Evolutionary conservation across 2,888 invertebrate species (phyloP).

Genomic region (Caenorhabditis sp.): DNA sequence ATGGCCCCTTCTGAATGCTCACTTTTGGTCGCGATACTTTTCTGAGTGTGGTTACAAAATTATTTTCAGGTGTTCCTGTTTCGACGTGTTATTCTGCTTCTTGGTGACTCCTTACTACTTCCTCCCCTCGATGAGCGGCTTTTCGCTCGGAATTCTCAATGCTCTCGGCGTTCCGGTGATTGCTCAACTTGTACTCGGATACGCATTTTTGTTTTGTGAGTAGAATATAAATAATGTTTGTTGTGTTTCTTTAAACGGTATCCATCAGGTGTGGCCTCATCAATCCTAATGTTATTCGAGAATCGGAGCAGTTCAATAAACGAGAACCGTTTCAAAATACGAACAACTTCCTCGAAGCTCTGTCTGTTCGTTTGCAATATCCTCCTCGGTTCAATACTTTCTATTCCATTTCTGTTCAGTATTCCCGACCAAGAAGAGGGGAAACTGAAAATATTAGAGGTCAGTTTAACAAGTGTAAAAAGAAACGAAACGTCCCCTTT

Average conservation of each 20-base stretch:
- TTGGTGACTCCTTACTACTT: background rate
- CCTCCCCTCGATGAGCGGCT: background rate
- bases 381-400: no score
- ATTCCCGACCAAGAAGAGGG: background rate
- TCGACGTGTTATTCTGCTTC: background rate
- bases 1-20: background rate
- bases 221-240: no score
- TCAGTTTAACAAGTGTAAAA: no score
- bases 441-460: background rate
- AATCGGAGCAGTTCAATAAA: background rate
- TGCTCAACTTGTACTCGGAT: background rate
- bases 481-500: background rate
- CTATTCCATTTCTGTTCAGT: background rate
- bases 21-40: background rate
- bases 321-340: background rate
- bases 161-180: background rate
- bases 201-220: no score
- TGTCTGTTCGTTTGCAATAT: background rate
- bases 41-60: no score
- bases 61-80: background rate
- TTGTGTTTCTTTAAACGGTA: background rate
- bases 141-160: background rate
- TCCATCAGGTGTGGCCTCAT: background rate
- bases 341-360: background rate
- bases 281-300: background rate